Percentiles rank a stretch among this genome's conserved stretches.
These are phyloP conservation scores for Synanthedon formicaeformis DNA, from an alignment of 2,888 invertebrate genomes.

Conservation along the genomic window DNA sequence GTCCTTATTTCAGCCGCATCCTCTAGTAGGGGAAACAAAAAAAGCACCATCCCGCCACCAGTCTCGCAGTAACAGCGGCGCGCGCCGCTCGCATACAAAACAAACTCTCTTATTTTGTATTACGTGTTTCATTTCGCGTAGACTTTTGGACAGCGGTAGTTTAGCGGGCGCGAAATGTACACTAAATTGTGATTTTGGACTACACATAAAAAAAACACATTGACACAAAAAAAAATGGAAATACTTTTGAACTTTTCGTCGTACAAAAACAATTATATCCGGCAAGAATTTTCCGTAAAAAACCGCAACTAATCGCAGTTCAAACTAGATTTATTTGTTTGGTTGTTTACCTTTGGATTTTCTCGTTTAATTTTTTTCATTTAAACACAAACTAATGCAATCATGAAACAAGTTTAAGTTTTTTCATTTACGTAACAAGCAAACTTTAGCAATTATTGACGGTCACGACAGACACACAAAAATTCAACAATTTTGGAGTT, in stretches of 20 bases:
- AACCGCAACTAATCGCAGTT: constrained; percentile 63
- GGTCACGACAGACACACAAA: constrained; percentile 33
- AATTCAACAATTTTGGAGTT: constrained; percentile 11
- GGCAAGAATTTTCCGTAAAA: constrained; percentile 30
- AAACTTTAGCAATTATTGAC: constrained; percentile 33
- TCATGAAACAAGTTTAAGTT: background rate
- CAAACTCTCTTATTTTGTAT: constrained; percentile 57
- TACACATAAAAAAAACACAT: constrained; percentile 18
- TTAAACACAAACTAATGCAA: background rate
- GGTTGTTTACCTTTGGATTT: constrained; percentile 12
- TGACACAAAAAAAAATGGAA: constrained; percentile 36
- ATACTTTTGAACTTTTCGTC: constrained; percentile 33
- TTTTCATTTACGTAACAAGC: constrained; percentile 29
- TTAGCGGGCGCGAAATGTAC: constrained; percentile 51
- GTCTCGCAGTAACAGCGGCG: constrained; percentile 56
- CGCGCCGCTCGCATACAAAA: constrained; percentile 59
- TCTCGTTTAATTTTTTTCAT: constrained; percentile 7
- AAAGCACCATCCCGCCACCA: constrained; percentile 39
- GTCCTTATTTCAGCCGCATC: constrained; percentile 49
- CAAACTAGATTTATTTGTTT: constrained; percentile 48
- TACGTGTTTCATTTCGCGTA: constrained; percentile 70
- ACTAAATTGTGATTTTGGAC: constrained; percentile 65
- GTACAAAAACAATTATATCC: constrained; percentile 37
- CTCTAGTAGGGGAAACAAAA: constrained; percentile 52
- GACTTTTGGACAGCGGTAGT: constrained; percentile 62